Percentiles rank a stretch among this genome's conserved stretches.
phyloP scores from a whole-genome alignment of 2,113 vertebrate species.

The Verasper variegatus region DNA sequence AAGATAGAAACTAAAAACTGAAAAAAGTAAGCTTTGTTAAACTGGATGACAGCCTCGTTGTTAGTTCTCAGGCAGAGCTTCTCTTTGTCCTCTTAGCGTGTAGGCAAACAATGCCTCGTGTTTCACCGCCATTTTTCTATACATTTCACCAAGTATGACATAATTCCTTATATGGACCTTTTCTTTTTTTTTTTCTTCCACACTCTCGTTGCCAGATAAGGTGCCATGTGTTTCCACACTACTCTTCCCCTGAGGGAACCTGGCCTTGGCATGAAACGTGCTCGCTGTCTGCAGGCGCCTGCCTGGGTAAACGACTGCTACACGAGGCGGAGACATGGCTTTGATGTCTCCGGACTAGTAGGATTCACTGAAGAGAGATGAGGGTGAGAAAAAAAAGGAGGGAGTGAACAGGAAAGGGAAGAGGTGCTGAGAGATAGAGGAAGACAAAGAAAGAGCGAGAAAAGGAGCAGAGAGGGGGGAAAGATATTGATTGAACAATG shows the following conservation, averaged over 20 bases:
- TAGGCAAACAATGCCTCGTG: conserved; percentile 42
- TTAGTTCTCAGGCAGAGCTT: conserved; percentile 5
- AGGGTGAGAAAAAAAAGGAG: background rate
- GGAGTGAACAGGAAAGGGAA: conserved; percentile 21
- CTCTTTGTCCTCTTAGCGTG: background rate
- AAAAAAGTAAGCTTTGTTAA: conserved; percentile 37
- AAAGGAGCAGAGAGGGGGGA: conserved; percentile 4
- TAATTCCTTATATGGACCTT: conserved; percentile 34
- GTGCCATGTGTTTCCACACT: conserved; percentile 42
- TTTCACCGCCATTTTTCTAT: conserved; percentile 34
- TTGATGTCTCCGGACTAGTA: conserved; percentile 59
- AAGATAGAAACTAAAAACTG: conserved; percentile 31
- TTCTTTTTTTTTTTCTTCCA: conserved; percentile 31
- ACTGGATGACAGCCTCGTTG: conserved; percentile 45
- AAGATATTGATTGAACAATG: conserved; percentile 64
- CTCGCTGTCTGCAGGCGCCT: background rate
- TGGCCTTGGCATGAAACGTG: conserved; percentile 62
- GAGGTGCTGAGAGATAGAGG: conserved; percentile 36
- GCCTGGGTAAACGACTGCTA: conserved; percentile 32
- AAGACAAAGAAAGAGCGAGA: conserved; percentile 13
- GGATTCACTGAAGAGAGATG: conserved; percentile 41
- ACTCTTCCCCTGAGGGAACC: conserved; percentile 55
- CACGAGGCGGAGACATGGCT: conserved; percentile 33
- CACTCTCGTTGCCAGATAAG: conserved; percentile 28
- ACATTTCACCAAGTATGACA: conserved; percentile 52